These are phyloP conservation scores for Epicampocera succincta DNA, from an alignment of 2,888 invertebrate species.

Conservation along the genomic window DNA sequence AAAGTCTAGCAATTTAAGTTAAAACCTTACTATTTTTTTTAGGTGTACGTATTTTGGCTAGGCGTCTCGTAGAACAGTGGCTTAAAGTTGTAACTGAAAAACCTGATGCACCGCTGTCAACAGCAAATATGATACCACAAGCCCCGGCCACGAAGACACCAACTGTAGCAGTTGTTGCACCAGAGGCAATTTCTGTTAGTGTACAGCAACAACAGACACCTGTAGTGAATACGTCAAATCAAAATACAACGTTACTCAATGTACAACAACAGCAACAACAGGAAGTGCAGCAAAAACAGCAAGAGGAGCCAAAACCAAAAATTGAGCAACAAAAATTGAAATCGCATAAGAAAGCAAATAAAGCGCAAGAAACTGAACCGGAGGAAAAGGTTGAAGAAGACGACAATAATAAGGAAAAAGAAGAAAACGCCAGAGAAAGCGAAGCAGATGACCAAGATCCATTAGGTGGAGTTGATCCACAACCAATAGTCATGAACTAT, in stretches of 20 bases:
- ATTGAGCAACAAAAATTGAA: slow-evolving; percentile 20
- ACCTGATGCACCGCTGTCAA: slow-evolving; percentile 77
- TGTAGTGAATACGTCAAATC: slow-evolving; percentile 50
- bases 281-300: slow-evolving; percentile 24
- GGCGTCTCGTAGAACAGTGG: slow-evolving; percentile 94
- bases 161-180: slow-evolving; percentile 62
- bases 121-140: slow-evolving; percentile 40
- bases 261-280: slow-evolving; percentile 33
- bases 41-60: slow-evolving; percentile 90
- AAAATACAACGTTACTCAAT: slow-evolving; percentile 7
- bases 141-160: slow-evolving; percentile 38
- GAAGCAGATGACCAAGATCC: slow-evolving; percentile 69
- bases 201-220: slow-evolving; percentile 62
- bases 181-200: slow-evolving; percentile 50
- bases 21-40: not conserved
- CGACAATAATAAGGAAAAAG: slow-evolving; percentile 10
- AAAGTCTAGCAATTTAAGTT: not conserved
- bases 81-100: slow-evolving; percentile 92
- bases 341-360: slow-evolving; percentile 35
- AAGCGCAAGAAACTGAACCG: slow-evolving; percentile 30
- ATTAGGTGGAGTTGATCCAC: slow-evolving; percentile 70
- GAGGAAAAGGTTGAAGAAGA: slow-evolving; percentile 30
- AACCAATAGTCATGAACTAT: slow-evolving; percentile 58
- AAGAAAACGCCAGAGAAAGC: slow-evolving; percentile 6
- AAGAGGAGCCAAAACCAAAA: slow-evolving; percentile 41